phyloP scores from a whole-genome alignment of 2,888 invertebrate species.

The Nomada ruficornis region DNA sequence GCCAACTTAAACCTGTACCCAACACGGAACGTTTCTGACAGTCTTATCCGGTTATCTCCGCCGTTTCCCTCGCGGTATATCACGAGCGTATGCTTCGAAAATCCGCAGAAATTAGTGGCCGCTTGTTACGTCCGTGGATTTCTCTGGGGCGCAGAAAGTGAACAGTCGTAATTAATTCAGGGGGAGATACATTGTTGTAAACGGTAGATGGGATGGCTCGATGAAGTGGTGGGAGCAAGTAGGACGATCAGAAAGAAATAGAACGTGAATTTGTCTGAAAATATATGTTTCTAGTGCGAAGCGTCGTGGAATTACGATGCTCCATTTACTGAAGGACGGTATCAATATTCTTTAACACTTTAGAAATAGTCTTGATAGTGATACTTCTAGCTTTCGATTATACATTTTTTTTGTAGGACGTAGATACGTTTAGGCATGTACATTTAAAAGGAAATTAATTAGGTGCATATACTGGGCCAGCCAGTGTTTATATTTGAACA shows the following conservation, averaged over 20 bases:
- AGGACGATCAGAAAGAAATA: no score
- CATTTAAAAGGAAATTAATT: background rate
- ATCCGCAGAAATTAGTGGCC: slow-evolving; percentile 4
- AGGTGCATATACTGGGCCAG: no score
- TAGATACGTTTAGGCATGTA: background rate
- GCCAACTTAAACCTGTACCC: slow-evolving; percentile 46
- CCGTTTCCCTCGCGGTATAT: slow-evolving; percentile 39
- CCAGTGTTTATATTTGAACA: no score
- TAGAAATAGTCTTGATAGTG: no score
- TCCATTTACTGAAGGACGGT: no score
- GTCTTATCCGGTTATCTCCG: slow-evolving; percentile 59
- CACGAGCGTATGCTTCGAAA: background rate
- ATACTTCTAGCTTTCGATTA: no score
- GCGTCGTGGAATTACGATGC: no score
- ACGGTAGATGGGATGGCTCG: background rate
- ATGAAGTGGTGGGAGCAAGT: background rate
- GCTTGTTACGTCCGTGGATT: background rate
- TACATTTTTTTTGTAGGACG: no score
- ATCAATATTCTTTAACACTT: no score
- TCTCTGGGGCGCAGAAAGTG: background rate
- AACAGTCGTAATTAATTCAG: no score
- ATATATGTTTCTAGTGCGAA: background rate
- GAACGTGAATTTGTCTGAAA: background rate
- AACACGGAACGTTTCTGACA: slow-evolving; percentile 60
- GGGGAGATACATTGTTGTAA: no score